Evolutionary conservation across 92 coral and sea anemone genomes (phyloP).

Genomic region (Siderastrea radians): DNA sequence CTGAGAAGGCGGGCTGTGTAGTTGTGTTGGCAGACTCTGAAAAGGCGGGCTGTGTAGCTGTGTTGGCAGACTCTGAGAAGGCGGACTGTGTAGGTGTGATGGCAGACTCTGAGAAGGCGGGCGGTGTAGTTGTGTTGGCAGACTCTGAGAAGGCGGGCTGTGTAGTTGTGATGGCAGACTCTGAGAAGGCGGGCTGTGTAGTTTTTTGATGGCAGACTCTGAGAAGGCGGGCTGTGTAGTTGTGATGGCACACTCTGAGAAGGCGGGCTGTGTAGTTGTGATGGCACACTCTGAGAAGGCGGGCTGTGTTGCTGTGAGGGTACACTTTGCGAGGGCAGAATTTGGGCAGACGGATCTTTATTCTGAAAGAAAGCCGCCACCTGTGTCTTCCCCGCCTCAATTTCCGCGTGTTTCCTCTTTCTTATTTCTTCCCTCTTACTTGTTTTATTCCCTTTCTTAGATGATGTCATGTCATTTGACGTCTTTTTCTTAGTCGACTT

Average conservation of each 20-base stretch:
- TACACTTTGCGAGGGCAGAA: not conserved
- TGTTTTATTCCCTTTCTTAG: not conserved
- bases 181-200: not conserved
- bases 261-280: not conserved
- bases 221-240: not conserved
- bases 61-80: no score
- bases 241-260: not conserved
- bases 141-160: not conserved
- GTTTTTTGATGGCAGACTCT: not conserved
- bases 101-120: not conserved
- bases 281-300: not conserved
- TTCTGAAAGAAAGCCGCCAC: constrained; percentile 27
- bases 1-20: not conserved
- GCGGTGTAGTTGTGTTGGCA: not conserved
- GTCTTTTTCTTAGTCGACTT: not conserved
- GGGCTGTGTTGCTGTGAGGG: not conserved
- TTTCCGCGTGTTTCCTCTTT: constrained; percentile 37
- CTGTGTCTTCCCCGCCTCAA: constrained; percentile 47
- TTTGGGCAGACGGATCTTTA: not conserved
- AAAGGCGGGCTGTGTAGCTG: not conserved
- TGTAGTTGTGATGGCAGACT: not conserved
- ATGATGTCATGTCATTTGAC: not conserved
- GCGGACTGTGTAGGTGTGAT: not conserved
- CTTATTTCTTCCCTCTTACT: constrained; percentile 16
- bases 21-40: not conserved